phyloP scores from a whole-genome alignment of 1,140 invertebrate species.

The Pseudachorutes palmiensis region DNA sequence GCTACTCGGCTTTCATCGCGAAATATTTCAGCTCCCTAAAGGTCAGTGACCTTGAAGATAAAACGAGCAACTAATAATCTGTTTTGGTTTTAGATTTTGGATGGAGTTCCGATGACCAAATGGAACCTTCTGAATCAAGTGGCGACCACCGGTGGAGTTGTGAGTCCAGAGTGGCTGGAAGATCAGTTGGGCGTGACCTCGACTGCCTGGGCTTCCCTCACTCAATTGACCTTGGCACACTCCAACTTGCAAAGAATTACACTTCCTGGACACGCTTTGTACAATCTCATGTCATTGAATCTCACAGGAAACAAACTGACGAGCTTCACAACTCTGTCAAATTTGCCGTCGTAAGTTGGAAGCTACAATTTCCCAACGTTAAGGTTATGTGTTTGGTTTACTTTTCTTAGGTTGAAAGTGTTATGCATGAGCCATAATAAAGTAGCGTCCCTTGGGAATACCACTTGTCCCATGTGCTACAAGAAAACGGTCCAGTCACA shows the following conservation, averaged over 20 bases:
- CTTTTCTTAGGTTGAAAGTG: constrained; percentile 21
- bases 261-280: constrained; percentile 15
- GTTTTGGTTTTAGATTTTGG: constrained; percentile 15
- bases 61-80: not conserved
- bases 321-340: constrained; percentile 18
- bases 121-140: constrained; percentile 14
- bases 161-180: constrained; percentile 29
- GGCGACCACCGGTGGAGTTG: constrained; percentile 18
- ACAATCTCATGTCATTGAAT: constrained; percentile 22
- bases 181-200: constrained; percentile 1
- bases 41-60: constrained; percentile 3
- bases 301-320: constrained; percentile 21
- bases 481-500: constrained; percentile 21
- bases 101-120: constrained; percentile 13
- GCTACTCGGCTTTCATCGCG: constrained; percentile 15
- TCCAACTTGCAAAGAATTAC: constrained; percentile 20
- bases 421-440: constrained; percentile 29
- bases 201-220: constrained; percentile 14
- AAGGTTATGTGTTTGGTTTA: not conserved
- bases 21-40: constrained; percentile 15
- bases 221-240: constrained; percentile 23
- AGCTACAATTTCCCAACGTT: not conserved
- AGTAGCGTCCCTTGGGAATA: constrained; percentile 17
- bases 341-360: constrained; percentile 21
- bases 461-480: constrained; percentile 26